phyloP scores from a whole-genome alignment of 2,113 vertebrate genomes.

The Neotoma lepida region DNA sequence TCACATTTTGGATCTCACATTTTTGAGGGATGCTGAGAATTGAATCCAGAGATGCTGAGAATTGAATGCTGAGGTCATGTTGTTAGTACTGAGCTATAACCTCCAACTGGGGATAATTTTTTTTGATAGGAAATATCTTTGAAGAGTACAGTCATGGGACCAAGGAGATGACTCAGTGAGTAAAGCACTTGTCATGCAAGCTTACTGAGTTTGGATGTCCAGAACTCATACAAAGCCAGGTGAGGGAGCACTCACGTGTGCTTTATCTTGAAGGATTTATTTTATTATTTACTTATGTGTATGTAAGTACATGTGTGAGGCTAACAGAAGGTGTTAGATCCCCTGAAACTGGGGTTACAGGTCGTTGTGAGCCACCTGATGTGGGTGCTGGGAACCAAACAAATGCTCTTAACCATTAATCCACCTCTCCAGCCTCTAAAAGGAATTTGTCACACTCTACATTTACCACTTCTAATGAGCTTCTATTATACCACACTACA shows the following conservation, averaged over 20 bases:
- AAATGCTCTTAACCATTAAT: not conserved
- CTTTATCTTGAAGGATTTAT: not conserved
- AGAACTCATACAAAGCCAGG: not conserved
- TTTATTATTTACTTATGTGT: not conserved
- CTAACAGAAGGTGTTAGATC: not conserved
- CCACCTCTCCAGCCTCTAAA: not conserved
- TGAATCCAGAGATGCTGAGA: not conserved
- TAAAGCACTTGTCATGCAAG: not conserved
- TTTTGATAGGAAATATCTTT: not conserved
- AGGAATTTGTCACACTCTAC: not conserved
- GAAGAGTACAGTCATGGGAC: not conserved
- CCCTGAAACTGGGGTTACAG: not conserved
- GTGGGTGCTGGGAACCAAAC: not conserved
- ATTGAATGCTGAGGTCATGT: not conserved
- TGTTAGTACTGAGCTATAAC: not conserved
- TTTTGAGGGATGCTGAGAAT: not conserved
- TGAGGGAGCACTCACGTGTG: not conserved
- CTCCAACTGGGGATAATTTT: too few species aligned
- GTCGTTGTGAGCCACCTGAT: not conserved
- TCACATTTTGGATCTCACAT: not conserved
- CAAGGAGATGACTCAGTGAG: not conserved
- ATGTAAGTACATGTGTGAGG: not conserved
- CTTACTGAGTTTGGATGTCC: not conserved
- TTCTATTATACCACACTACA: not conserved
- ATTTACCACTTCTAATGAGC: not conserved